These are phyloP conservation scores for Drosophila limbata DNA, from an alignment of 2,888 invertebrate genomes.

Conservation along the genomic window DNA sequence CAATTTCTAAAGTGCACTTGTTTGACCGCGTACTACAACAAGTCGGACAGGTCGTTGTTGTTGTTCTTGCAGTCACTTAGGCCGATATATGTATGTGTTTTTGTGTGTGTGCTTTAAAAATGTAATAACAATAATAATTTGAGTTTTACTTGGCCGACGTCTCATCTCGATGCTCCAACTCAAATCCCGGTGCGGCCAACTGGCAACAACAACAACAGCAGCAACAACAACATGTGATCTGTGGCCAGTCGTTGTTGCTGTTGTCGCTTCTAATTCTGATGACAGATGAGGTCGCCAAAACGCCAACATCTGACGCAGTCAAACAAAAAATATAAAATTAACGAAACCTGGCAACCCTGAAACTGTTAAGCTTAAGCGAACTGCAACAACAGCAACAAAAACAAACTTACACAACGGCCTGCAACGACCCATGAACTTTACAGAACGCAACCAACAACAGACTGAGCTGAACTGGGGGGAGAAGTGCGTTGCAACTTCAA, in stretches of 20 bases:
- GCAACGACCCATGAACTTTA: conserved; percentile 77
- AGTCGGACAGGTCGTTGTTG: conserved; percentile 67
- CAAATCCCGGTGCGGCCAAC: conserved; percentile 43
- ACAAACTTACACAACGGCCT: conserved; percentile 39
- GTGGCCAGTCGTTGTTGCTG: conserved; percentile 37
- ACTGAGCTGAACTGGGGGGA: neutral
- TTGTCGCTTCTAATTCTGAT: conserved; percentile 76
- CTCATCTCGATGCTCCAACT: conserved; percentile 41
- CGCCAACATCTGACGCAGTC: conserved; percentile 64
- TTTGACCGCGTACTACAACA: conserved; percentile 81
- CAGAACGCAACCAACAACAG: conserved; percentile 44
- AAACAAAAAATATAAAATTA: conserved; percentile 27
- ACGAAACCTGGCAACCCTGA: conserved; percentile 75
- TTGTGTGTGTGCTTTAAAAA: conserved; percentile 47
- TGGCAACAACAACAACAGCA: conserved; percentile 36
- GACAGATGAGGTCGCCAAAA: conserved; percentile 78
- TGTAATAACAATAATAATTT: conserved; percentile 71
- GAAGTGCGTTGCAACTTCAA: conserved; percentile 63
- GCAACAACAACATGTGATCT: conserved; percentile 54
- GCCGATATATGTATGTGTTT: conserved; percentile 6
- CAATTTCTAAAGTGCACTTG: conserved; percentile 83
- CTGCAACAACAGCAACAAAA: conserved; percentile 52
- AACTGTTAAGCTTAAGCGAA: conserved; percentile 68
- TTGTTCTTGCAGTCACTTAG: conserved; percentile 36
- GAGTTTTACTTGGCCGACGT: conserved; percentile 56